phyloP scores from a whole-genome alignment of 2,113 vertebrate genomes.

The Myanophis thanlyinensis region DNA sequence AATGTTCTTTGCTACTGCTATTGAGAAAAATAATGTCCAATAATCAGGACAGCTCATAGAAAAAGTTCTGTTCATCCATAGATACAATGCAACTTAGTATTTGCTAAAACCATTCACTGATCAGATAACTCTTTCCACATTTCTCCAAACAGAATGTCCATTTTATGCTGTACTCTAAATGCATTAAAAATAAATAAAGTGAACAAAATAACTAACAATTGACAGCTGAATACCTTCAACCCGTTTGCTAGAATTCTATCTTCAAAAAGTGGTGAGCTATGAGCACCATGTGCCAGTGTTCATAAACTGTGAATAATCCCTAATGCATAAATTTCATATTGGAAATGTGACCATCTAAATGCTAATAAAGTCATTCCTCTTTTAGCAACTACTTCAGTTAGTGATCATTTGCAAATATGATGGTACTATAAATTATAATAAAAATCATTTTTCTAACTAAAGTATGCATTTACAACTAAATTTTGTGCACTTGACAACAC shows the following conservation, averaged over 20 bases:
- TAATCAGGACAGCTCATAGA: slow-evolving; percentile 35
- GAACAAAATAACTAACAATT: background rate
- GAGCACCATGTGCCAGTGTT: background rate
- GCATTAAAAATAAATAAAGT: background rate
- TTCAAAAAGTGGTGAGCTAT: background rate
- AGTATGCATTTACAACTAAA: background rate
- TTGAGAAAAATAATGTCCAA: slow-evolving; percentile 33
- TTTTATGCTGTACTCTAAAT: background rate
- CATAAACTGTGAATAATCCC: background rate
- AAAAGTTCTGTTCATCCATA: background rate
- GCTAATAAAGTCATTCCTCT: background rate
- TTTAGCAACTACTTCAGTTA: background rate
- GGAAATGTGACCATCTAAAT: background rate
- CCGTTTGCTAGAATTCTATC: background rate
- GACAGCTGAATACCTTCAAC: background rate
- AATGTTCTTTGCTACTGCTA: slow-evolving; percentile 19
- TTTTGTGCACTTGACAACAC: background rate
- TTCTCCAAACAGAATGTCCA: background rate
- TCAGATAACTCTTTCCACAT: background rate
- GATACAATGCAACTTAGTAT: background rate
- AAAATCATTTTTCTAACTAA: background rate
- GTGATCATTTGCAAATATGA: background rate
- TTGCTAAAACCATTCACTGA: background rate
- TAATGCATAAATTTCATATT: background rate
- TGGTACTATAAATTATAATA: background rate